phyloP scores from a whole-genome alignment of 2,888 invertebrate genomes.

The Sminthurinus aureus region DNA sequence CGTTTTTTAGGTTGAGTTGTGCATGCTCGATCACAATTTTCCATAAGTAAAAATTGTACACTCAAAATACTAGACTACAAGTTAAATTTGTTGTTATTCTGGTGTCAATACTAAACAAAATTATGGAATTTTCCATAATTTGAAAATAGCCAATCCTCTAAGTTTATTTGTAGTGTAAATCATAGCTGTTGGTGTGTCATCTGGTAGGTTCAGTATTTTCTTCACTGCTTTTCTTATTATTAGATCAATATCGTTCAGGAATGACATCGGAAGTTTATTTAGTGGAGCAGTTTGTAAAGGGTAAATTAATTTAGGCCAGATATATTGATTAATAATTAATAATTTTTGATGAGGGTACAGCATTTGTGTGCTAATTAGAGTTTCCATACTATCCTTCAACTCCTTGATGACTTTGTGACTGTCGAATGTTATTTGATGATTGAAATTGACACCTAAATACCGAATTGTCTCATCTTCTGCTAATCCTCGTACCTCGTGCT shows the following conservation, averaged over 20 bases:
- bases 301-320: not conserved
- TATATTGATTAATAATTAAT: conserved; percentile 2
- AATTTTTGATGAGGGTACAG: not conserved
- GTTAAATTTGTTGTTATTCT: too few species aligned
- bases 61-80: too few species aligned
- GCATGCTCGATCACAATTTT: too few species aligned
- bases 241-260: not conserved
- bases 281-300: not conserved
- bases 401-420: not conserved
- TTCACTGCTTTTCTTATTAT: not conserved
- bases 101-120: too few species aligned
- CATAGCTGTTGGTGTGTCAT: conserved; percentile 40
- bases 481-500: not conserved
- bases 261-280: not conserved
- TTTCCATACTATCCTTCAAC: not conserved
- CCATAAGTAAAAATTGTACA: too few species aligned
- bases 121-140: too few species aligned
- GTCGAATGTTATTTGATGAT: not conserved
- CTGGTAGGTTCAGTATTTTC: conserved; percentile 30
- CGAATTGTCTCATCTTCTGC: not conserved
- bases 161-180: conserved; percentile 26
- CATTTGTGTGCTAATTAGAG: not conserved
- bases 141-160: conserved; percentile 28
- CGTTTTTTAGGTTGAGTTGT: too few species aligned
- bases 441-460: not conserved